Evolutionary conservation across 2,888 invertebrate genomes (phyloP).

Genomic region (Hypsopygia costalis): DNA sequence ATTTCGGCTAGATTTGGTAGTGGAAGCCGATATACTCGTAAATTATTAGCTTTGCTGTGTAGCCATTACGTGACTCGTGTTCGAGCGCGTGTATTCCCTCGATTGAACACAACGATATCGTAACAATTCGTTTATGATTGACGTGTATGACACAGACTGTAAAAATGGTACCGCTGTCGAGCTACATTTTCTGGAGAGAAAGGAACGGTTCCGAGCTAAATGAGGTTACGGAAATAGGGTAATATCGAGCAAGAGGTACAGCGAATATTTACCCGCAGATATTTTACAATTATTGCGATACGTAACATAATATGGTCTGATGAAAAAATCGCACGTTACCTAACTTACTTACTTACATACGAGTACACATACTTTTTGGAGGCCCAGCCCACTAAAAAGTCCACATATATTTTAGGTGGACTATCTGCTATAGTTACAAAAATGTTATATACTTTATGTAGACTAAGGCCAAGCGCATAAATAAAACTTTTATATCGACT

Average conservation of each 20-base stretch:
- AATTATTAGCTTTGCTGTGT: conserved; percentile 8
- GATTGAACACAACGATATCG: conserved; percentile 7
- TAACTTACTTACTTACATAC: no score
- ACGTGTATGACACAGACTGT: conserved; percentile 5
- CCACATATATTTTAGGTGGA: no score
- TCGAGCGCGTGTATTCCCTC: neutral
- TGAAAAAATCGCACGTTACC: neutral
- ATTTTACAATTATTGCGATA: conserved; percentile 4
- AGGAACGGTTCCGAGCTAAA: conserved; percentile 8
- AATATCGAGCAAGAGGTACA: conserved; percentile 6
- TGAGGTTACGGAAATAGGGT: conserved; percentile 11
- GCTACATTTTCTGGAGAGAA: conserved; percentile 6
- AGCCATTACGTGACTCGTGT: conserved; percentile 4
- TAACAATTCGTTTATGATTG: conserved; percentile 8
- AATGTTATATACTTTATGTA: no score
- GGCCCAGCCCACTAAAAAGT: no score
- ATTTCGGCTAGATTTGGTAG: neutral
- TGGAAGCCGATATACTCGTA: conserved; percentile 4
- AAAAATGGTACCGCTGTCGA: conserved; percentile 4
- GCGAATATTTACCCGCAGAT: conserved; percentile 7
- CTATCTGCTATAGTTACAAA: no score
- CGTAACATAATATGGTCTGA: neutral
- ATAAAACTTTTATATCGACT: no score
- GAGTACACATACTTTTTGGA: no score
- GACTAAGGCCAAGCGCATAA: no score